These are phyloP conservation scores for Falco berigora DNA, from an alignment of 2,797 vertebrate genomes.

Conservation along the genomic window DNA sequence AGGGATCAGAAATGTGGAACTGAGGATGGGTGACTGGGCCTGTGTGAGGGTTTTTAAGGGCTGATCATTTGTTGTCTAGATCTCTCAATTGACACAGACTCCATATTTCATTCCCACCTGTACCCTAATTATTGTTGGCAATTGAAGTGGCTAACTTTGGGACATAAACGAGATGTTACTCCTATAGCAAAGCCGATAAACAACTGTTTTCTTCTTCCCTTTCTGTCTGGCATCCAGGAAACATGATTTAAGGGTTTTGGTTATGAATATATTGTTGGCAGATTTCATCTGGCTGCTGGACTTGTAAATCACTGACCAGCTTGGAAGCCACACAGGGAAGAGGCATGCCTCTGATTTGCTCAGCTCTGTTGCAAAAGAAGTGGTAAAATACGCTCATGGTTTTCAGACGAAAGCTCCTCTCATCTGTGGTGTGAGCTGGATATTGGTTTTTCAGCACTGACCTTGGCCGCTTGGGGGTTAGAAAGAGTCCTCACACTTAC, in stretches of 20 bases:
- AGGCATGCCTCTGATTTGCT: neutral
- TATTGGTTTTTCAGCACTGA: neutral
- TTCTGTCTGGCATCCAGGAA: neutral
- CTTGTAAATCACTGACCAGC: neutral
- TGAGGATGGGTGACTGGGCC: neutral
- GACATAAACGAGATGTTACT: neutral
- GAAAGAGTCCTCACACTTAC: neutral
- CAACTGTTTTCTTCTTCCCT: neutral
- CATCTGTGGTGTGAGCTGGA: neutral
- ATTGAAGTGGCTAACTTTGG: neutral
- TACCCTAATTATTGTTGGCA: neutral
- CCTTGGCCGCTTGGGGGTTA: neutral
- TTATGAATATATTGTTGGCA: neutral
- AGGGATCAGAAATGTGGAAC: neutral
- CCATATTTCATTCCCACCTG: neutral
- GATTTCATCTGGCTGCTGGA: neutral
- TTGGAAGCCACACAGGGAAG: neutral
- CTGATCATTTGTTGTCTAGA: neutral
- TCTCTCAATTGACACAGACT: neutral
- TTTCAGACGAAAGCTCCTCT: neutral
- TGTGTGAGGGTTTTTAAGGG: neutral
- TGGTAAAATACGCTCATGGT: accelerated
- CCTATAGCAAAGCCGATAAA: neutral
- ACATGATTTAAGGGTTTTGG: neutral
- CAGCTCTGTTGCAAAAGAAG: neutral